Percentiles rank a stretch among this genome's conserved stretches.
Conservation (phyloP, 2,113 vertebrate species). For the Hystrix cristata region DNA sequence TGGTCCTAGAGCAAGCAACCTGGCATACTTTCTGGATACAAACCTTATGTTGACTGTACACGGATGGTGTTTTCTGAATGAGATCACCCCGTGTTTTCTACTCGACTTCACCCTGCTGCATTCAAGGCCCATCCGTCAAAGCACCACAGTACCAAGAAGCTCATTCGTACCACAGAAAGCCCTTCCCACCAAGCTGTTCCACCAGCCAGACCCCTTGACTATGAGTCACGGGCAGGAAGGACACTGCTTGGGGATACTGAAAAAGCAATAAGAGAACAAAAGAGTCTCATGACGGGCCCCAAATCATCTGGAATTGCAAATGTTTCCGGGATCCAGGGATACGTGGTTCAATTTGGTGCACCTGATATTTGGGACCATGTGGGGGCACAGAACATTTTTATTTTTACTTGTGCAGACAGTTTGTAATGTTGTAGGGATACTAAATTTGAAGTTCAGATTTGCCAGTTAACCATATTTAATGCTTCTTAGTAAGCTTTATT, state of each 20-base stretch:
- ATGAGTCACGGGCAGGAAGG: conserved; percentile 60
- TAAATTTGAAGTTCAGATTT: conserved; percentile 34
- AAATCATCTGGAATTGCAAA: conserved; percentile 33
- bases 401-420: not conserved
- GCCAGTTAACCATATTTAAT: conserved; percentile 27
- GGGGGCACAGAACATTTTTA: not conserved
- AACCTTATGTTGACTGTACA: not conserved
- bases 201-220: conserved; percentile 21
- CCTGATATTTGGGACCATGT: not conserved
- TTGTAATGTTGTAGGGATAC: not conserved
- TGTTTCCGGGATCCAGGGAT: not conserved
- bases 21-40: conserved; percentile 24
- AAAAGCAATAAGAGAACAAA: conserved; percentile 59
- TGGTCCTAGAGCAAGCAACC: conserved; percentile 10
- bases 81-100: not conserved
- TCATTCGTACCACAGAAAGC: not conserved
- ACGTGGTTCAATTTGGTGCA: not conserved
- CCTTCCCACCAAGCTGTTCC: conserved; percentile 33
- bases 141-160: not conserved
- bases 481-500: conserved; percentile 52
- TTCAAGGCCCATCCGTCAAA: not conserved
- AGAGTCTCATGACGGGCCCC: conserved; percentile 7
- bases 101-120: not conserved
- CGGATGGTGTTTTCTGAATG: conserved; percentile 28
- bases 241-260: conserved; percentile 57